phyloP scores from a whole-genome alignment of 2,797 vertebrate genomes.

The Tamandua tetradactyla region DNA sequence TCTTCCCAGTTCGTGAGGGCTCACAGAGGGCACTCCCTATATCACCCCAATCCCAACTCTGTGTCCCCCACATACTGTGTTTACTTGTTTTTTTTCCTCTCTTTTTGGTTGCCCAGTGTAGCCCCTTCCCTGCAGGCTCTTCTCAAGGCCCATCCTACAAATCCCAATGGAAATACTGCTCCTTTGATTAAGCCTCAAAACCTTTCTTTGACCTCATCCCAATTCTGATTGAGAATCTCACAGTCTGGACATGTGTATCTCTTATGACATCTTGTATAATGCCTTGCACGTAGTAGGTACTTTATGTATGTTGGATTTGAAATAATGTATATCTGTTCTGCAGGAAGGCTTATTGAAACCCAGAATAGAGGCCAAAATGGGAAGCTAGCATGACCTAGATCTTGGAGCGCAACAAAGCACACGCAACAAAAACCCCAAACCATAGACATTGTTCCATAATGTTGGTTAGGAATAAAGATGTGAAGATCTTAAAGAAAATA shows the following conservation, averaged over 20 bases:
- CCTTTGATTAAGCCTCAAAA: background rate
- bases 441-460: conserved; percentile 22
- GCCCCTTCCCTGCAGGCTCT: background rate
- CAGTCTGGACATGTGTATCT: background rate
- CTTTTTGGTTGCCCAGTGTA: background rate
- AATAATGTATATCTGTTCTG: conserved; percentile 5
- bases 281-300: background rate
- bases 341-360: background rate
- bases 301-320: background rate
- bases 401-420: background rate
- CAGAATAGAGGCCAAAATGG: background rate
- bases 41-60: background rate
- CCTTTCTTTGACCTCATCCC: background rate
- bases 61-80: background rate
- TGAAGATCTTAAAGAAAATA: conserved; percentile 51
- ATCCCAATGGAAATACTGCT: conserved; percentile 16
- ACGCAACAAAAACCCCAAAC: background rate
- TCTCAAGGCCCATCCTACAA: background rate
- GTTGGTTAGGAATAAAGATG: conserved; percentile 38
- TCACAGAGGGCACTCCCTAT: background rate
- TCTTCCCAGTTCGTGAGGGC: background rate
- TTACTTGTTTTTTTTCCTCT: background rate
- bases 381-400: conserved; percentile 4
- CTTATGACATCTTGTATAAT: background rate
- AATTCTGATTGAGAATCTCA: background rate